phyloP scores from a whole-genome alignment of 37 sponge, comb jelly and placozoan genomes.

The Mnemiopsis leidyi region DNA sequence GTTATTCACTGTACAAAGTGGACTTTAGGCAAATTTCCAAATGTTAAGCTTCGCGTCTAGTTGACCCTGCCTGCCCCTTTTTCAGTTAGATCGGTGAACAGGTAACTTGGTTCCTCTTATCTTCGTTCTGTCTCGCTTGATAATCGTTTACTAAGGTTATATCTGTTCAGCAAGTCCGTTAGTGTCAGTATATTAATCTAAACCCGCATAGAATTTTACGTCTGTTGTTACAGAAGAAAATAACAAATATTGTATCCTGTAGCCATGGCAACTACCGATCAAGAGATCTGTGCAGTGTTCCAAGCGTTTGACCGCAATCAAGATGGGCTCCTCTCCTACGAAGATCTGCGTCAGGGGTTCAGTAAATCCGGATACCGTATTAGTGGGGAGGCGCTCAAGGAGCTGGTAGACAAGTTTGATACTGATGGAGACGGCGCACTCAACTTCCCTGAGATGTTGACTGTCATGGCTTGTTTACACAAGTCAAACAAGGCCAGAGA shows the following conservation, averaged over 20 bases:
- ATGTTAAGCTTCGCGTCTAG: too few relatives aligned
- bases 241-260: background rate
- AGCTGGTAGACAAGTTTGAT: background rate
- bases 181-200: too few relatives aligned
- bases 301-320: background rate
- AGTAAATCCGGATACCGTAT: background rate
- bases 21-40: too few relatives aligned
- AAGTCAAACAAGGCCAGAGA: background rate
- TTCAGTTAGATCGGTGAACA: too few relatives aligned
- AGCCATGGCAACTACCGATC: background rate
- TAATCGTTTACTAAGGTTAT: too few relatives aligned
- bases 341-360: constrained; percentile 1
- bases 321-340: background rate
- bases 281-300: background rate
- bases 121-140: too few relatives aligned
- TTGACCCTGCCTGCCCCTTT: too few relatives aligned
- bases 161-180: too few relatives aligned
- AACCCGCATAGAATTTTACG: too few relatives aligned
- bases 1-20: too few relatives aligned
- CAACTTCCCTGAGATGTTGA: constrained; percentile 3
- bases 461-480: background rate
- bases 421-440: background rate
- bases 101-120: too few relatives aligned
- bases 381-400: background rate
- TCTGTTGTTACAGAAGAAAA: too few relatives aligned